Conservation (phyloP, 2,797 vertebrate genomes). For the Garrulus glandarius region DNA sequence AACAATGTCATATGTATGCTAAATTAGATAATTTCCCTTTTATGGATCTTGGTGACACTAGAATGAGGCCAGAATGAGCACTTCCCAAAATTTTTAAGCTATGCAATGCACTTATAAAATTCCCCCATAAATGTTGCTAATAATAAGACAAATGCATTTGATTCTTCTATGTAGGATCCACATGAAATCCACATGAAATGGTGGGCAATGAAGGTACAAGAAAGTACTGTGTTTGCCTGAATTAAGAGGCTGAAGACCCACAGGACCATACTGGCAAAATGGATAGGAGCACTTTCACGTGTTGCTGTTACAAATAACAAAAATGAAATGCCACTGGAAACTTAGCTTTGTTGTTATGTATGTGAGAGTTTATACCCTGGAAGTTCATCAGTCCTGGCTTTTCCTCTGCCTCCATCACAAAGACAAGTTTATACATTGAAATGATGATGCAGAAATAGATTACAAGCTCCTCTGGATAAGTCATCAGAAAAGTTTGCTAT, state of each 20-base stretch:
- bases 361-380: neutral
- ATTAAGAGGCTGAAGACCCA: neutral
- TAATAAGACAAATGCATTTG: neutral
- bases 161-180: neutral
- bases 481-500: neutral
- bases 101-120: neutral
- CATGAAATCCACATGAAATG: neutral
- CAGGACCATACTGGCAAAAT: neutral
- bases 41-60: neutral
- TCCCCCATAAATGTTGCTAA: neutral
- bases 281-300: accelerated
- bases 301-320: neutral
- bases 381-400: neutral
- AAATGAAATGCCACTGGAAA: neutral
- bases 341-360: neutral
- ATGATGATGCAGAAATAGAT: neutral
- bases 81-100: neutral
- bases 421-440: neutral
- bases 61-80: neutral
- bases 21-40: neutral
- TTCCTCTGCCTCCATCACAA: neutral
- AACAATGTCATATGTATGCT: neutral
- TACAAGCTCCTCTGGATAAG: neutral
- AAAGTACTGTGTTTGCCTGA: neutral
- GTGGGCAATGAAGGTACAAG: neutral